phyloP scores from a whole-genome alignment of 2,113 vertebrate species.

The Carassius auratus region DNA sequence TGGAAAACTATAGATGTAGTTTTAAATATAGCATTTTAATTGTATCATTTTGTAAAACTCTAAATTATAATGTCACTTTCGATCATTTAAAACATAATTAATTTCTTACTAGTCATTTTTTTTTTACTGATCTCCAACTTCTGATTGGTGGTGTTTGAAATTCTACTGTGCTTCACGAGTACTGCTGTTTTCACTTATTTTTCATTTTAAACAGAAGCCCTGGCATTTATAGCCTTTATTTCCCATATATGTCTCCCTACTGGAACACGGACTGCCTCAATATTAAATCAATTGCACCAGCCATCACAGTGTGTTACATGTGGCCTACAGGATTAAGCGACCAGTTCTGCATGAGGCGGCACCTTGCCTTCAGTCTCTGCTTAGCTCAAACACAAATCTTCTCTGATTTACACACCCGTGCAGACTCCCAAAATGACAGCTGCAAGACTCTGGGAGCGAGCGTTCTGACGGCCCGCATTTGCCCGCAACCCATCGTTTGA shows the following conservation, averaged over 20 bases:
- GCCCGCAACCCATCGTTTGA: conserved; percentile 26
- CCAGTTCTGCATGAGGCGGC: not conserved
- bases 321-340: conserved; percentile 21
- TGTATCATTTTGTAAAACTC: not conserved
- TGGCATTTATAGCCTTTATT: conserved; percentile 25
- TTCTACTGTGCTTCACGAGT: not conserved
- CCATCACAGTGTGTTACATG: conserved; percentile 25
- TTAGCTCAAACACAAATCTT: conserved; percentile 39
- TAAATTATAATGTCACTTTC: not conserved
- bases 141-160: not conserved
- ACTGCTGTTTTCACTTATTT: not conserved
- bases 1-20: not conserved
- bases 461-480: not conserved
- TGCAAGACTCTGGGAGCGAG: conserved; percentile 19
- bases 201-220: not conserved
- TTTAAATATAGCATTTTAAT: too few species aligned
- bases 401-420: conserved; percentile 31
- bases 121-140: not conserved
- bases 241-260: conserved; percentile 29
- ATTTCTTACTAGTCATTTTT: not conserved
- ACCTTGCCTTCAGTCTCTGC: conserved; percentile 21
- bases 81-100: not conserved
- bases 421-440: conserved; percentile 26
- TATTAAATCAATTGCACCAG: conserved; percentile 43
- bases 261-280: conserved; percentile 40